Conservation (phyloP, 1,140 invertebrate species). For the Trichoplusia ni region DNA sequence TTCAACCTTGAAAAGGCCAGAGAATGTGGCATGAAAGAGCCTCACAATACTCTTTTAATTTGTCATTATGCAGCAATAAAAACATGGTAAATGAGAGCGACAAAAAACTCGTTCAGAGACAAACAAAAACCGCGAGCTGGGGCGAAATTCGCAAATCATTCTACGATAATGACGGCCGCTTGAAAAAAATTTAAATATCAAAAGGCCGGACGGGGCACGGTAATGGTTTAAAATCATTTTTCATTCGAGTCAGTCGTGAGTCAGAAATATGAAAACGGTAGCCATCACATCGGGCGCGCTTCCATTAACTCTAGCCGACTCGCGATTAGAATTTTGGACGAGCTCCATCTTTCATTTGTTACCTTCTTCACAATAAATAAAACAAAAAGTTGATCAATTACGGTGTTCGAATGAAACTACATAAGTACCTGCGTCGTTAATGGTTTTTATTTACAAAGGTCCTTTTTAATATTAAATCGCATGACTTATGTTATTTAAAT, state of each 20-base stretch:
- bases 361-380: constrained; percentile 36
- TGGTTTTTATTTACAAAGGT: constrained; percentile 41
- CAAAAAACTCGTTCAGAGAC: constrained; percentile 75
- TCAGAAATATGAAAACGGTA: constrained; percentile 78
- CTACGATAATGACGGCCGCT: constrained; percentile 77
- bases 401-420: constrained; percentile 37
- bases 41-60: constrained; percentile 79
- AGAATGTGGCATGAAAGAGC: constrained; percentile 75
- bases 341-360: constrained; percentile 61
- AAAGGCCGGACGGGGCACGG: constrained; percentile 78
- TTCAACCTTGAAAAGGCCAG: constrained; percentile 63
- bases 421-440: constrained; percentile 5
- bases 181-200: constrained; percentile 82
- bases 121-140: constrained; percentile 75
- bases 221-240: constrained; percentile 82
- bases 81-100: constrained; percentile 78
- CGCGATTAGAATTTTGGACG: constrained; percentile 71
- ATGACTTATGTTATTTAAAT: constrained; percentile 27
- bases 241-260: constrained; percentile 78
- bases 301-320: constrained; percentile 70
- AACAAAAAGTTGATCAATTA: constrained; percentile 36
- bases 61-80: constrained; percentile 80
- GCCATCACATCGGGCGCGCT: constrained; percentile 59
- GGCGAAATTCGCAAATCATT: constrained; percentile 80
- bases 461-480: constrained; percentile 21